Evolutionary conservation across 2,888 invertebrate genomes (phyloP).

Genomic region (Lapara coniferarum): DNA sequence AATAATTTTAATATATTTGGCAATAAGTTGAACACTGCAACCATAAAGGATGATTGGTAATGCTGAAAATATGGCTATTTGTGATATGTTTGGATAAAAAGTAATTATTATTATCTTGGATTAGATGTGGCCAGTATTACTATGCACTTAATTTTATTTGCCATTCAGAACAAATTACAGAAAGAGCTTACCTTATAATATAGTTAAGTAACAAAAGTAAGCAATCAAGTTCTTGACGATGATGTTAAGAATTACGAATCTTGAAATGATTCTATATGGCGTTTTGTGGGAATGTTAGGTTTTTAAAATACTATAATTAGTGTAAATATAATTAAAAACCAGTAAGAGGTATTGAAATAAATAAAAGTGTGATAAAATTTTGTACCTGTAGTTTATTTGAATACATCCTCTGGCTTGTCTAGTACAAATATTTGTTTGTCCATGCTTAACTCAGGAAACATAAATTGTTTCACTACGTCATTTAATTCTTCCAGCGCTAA

Average conservation of each 20-base stretch:
- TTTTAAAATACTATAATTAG: neutral
- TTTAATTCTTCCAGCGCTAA: slow-evolving; percentile 91
- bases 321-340: slow-evolving; percentile 25
- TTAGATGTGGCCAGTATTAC: slow-evolving; percentile 36
- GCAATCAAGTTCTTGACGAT: neutral
- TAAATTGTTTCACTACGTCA: slow-evolving; percentile 84
- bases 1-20: slow-evolving; percentile 40
- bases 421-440: slow-evolving; percentile 81
- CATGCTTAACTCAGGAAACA: slow-evolving; percentile 83
- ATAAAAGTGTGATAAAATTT: slow-evolving; percentile 31
- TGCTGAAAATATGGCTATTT: neutral
- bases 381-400: slow-evolving; percentile 42
- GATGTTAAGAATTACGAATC: neutral
- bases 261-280: neutral
- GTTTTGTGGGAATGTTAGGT: neutral
- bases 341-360: slow-evolving; percentile 32
- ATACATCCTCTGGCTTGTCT: slow-evolving; percentile 35
- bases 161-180: slow-evolving; percentile 22
- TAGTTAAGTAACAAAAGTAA: slow-evolving; percentile 13
- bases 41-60: neutral
- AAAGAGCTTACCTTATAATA: neutral
- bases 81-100: slow-evolving; percentile 11
- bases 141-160: slow-evolving; percentile 24
- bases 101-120: slow-evolving; percentile 19
- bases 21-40: neutral